Conservation (phyloP, 1,140 invertebrate genomes). For the Hesperophylax magnus region DNA sequence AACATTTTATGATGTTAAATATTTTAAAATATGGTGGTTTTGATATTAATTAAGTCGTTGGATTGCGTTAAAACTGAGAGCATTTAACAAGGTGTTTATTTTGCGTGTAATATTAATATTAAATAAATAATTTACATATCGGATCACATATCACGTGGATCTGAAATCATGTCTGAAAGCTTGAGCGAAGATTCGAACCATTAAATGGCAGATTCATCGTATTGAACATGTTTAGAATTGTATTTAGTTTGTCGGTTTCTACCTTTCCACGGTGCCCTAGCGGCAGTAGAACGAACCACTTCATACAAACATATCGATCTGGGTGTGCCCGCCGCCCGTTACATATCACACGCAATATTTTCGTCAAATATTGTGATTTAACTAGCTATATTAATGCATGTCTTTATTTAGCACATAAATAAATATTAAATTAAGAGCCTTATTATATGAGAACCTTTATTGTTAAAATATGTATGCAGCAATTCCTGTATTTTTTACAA, state of each 20-base stretch:
- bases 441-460: constrained; percentile 13
- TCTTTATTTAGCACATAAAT: constrained; percentile 14
- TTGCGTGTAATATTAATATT: neutral
- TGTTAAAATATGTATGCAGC: constrained; percentile 22
- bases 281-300: constrained; percentile 35
- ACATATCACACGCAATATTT: constrained; percentile 57
- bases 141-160: neutral
- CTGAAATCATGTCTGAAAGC: neutral
- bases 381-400: constrained; percentile 31
- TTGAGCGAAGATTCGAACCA: constrained; percentile 6
- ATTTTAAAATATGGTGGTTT: neutral
- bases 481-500: neutral
- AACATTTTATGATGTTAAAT: constrained; percentile 7
- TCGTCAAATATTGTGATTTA: constrained; percentile 57
- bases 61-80: neutral
- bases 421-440: constrained; percentile 21
- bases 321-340: constrained; percentile 51
- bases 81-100: neutral
- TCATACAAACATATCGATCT: constrained; percentile 56
- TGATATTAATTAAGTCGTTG: constrained; percentile 12
- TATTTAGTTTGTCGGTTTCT: neutral
- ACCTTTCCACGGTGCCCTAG: constrained; percentile 16
- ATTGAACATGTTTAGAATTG: no score
- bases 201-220: neutral
- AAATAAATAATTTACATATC: neutral